Base-by-base conservation (phyloP, 1,140 invertebrate genomes). In the Conopomorpha cramerella region DNA sequence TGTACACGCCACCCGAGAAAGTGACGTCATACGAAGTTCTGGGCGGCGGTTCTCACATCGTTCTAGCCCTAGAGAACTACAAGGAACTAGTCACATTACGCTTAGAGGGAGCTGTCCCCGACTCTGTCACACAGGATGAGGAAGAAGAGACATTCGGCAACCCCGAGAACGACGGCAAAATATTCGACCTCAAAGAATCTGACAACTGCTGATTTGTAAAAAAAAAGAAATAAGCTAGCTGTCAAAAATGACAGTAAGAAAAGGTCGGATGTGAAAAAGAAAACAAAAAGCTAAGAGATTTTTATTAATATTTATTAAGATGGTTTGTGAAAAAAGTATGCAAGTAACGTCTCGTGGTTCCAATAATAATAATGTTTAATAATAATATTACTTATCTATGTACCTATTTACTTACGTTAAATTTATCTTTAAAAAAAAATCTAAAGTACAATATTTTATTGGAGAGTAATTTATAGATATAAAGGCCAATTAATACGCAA, bases 1-100 rank as follows among this genome's bases (percentile, higher is more conserved):
- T 91, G 8, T 89, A 90, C 77, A 90, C 89, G 4, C 86, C 91
- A 14, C 82, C 87, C 43, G 73, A 82, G 38, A 81, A 83, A 16
- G 86, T 93, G 31, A 86, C 84, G 13, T 87, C 88, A 1, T 91
- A 89, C 55, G 87, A 91, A 54, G 80, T 93, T 11, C 81, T 86
- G 4, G 76, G 84, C 19, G 85, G 88, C 32, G 92, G 91, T 0
- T 78, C 82, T 13, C 79, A 84, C 27, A 79, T 93, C 1, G 82
- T 91, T 0, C 66, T 93, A 35, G 90, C 84, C 7, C 49, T 86
- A 19, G 83, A 85, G 45, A 82, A 83, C 49, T 76, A 78, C 39
- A 71, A 79, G 37, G 76, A 83, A 19, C 76, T 91, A 13, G 66
- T 88, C 1, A 86, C 86, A 31, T 70, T 92, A 2, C 74, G 84